Conservation (phyloP, 2,113 vertebrate genomes). For the Dicaeum eximium region DNA sequence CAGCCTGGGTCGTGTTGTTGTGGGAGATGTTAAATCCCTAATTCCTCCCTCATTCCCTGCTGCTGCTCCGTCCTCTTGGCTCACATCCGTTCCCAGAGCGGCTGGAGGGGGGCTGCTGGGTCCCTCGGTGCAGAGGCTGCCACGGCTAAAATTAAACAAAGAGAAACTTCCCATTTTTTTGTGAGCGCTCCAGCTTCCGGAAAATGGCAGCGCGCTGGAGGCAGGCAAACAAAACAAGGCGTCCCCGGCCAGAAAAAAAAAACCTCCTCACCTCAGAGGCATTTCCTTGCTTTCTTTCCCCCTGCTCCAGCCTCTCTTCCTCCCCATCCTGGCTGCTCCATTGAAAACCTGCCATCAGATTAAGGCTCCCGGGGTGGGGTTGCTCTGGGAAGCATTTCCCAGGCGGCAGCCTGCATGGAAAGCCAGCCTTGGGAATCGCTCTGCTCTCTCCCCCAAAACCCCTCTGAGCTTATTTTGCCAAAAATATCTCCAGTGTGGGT, state of each 20-base stretch:
- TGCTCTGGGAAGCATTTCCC: background rate
- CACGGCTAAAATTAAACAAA: constrained; percentile 22
- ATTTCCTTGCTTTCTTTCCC: constrained; percentile 62
- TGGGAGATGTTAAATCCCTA: background rate
- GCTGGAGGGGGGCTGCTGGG: background rate
- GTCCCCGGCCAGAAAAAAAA: background rate
- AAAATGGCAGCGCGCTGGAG: constrained; percentile 26
- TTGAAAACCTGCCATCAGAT: constrained; percentile 27
- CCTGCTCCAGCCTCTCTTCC: background rate
- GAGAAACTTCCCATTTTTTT: constrained; percentile 5
- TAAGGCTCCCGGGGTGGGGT: background rate
- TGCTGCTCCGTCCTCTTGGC: fast-evolving
- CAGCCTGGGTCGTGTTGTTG: fast-evolving
- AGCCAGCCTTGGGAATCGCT: background rate
- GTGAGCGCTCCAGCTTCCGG: background rate
- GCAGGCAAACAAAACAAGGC: constrained; percentile 21
- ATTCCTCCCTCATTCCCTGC: background rate
- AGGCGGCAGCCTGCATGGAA: background rate
- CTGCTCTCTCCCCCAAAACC: background rate
- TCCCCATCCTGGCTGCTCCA: background rate
- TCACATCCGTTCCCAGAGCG: background rate
- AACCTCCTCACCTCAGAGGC: constrained; percentile 50
- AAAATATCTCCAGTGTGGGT: fast-evolving
- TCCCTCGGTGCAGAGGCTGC: background rate
- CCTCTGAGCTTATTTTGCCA: background rate